Conservation (phyloP, 1,140 invertebrate genomes). For the Bicyclus anynana region DNA sequence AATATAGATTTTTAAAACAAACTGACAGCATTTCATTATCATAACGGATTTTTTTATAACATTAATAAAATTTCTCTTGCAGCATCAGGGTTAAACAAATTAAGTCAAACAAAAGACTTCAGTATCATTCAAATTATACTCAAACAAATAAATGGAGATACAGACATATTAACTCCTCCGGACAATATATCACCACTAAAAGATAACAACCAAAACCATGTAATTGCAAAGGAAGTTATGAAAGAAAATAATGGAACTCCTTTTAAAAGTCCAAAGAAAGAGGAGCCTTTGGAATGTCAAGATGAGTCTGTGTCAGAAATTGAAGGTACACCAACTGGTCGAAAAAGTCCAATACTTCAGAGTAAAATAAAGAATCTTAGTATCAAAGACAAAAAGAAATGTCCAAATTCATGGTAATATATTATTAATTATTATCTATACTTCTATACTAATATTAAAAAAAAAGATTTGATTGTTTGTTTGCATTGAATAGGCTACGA, state of each 20-base stretch:
- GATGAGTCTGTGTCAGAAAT: conserved; percentile 53
- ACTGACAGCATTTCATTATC: no score
- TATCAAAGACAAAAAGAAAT: conserved; percentile 59
- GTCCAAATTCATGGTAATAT: conserved; percentile 53
- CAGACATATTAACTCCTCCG: conserved; percentile 15
- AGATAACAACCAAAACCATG: background rate
- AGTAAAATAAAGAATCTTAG: conserved; percentile 43
- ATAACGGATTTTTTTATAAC: no score
- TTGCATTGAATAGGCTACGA: no score
- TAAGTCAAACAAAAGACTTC: conserved; percentile 53
- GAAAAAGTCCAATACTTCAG: conserved; percentile 58
- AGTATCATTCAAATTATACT: conserved; percentile 42
- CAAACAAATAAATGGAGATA: conserved; percentile 47
- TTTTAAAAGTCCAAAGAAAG: background rate
- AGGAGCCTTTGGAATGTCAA: background rate
- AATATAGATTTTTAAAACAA: no score
- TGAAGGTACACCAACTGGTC: conserved; percentile 49
- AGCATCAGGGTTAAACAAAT: conserved; percentile 47
- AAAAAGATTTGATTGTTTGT: no score
- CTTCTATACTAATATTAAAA: no score
- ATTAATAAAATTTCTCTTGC: conserved; percentile 18
- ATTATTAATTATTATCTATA: background rate
- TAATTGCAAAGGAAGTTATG: conserved; percentile 15
- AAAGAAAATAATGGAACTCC: background rate
- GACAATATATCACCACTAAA: conserved; percentile 3